phyloP scores from a whole-genome alignment of 2,797 vertebrate species.

The Epinephelus malabaricus region DNA sequence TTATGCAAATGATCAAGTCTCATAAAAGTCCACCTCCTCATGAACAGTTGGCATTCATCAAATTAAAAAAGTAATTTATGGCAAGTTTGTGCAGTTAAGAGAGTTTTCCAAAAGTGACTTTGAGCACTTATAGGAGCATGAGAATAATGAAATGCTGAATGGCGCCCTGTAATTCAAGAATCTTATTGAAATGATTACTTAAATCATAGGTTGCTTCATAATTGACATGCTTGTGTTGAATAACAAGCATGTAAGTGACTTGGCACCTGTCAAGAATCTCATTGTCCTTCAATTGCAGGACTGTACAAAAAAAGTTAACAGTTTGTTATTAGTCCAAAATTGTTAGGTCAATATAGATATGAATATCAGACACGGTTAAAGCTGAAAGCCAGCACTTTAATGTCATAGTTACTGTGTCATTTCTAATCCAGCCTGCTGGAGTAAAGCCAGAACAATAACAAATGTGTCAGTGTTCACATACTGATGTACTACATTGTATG shows the following conservation, averaged over 20 bases:
- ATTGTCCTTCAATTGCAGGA: not conserved
- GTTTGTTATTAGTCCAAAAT: not conserved
- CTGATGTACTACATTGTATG: not conserved
- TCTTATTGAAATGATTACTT: too few species aligned
- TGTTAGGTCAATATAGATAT: not conserved
- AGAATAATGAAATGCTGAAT: not conserved
- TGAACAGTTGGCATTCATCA: not conserved
- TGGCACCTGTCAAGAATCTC: not conserved
- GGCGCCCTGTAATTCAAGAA: not conserved
- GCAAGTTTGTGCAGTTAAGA: too few species aligned
- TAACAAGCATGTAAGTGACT: not conserved
- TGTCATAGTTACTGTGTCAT: not conserved
- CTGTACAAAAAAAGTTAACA: not conserved
- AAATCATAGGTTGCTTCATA: not conserved
- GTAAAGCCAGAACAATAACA: not conserved
- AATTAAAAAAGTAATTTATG: not conserved
- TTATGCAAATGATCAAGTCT: slow-evolving; percentile 3
- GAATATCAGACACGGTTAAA: not conserved
- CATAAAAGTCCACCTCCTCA: not conserved
- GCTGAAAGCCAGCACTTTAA: not conserved
- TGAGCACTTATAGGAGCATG: not conserved
- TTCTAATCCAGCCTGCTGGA: not conserved
- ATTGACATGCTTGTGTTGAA: not conserved
- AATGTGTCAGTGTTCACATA: slow-evolving; percentile 3
- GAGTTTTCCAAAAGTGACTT: not conserved